Evolutionary conservation across 2,888 invertebrate genomes (phyloP).

Genomic region (Drosophila imparisetae): DNA sequence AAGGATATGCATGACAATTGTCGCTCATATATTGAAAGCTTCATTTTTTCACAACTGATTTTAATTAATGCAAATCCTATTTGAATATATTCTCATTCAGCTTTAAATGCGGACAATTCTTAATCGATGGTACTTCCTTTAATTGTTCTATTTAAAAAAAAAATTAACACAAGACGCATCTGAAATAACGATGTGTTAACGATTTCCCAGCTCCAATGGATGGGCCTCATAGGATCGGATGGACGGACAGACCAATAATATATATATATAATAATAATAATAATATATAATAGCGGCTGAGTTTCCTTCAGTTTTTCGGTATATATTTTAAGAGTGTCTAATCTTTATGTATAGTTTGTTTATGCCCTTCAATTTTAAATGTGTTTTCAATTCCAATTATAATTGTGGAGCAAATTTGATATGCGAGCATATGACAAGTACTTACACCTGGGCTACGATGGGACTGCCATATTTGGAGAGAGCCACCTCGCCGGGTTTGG

Average conservation of each 20-base stretch:
- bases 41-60: too few relatives aligned
- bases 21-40: too few relatives aligned
- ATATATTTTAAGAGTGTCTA: background rate
- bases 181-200: background rate
- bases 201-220: background rate
- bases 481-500: slow-evolving; percentile 83
- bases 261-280: too few relatives aligned
- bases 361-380: background rate
- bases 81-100: too few relatives aligned
- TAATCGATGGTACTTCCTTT: too few relatives aligned
- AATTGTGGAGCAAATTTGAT: background rate
- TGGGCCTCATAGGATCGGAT: background rate
- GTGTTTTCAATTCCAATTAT: background rate
- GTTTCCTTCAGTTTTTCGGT: background rate
- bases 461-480: slow-evolving; percentile 84
- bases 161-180: background rate
- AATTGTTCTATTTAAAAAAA: too few relatives aligned
- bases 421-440: slow-evolving; percentile 7
- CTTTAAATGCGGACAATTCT: too few relatives aligned
- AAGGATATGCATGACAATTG: too few relatives aligned
- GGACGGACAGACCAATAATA: too few relatives aligned
- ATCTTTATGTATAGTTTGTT: background rate
- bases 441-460: slow-evolving; percentile 83
- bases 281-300: too few relatives aligned
- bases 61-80: too few relatives aligned